Percentiles rank a stretch among this genome's conserved stretches.
phyloP scores from a whole-genome alignment of 1,140 invertebrate genomes.

The Riptortus pedestris region DNA sequence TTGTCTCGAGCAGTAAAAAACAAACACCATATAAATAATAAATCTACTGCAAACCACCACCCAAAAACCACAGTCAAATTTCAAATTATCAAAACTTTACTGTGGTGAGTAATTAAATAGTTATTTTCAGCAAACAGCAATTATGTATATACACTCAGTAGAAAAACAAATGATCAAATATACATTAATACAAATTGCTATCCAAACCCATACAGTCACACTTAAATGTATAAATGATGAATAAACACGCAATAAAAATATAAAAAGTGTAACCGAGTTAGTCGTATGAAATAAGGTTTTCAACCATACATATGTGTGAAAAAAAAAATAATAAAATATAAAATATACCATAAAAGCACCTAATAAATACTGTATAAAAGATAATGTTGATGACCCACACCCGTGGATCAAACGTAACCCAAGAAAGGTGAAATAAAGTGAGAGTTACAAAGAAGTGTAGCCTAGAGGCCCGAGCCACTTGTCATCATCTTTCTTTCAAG shows the following conservation, averaged over 20 bases:
- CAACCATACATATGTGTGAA: conserved; percentile 10
- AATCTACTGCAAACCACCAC: conserved; percentile 23
- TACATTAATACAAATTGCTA: conserved; percentile 28
- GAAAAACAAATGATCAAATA: conserved; percentile 26
- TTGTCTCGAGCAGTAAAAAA: conserved; percentile 6
- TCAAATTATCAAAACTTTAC: conserved; percentile 20
- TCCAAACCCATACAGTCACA: conserved; percentile 29
- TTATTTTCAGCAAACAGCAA: conserved; percentile 26
- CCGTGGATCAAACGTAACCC: neutral
- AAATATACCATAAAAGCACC: neutral
- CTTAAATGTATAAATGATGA: conserved; percentile 23
- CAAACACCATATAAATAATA: conserved; percentile 13
- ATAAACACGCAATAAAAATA: conserved; percentile 20
- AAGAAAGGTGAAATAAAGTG: neutral
- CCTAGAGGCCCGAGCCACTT: conserved; percentile 6
- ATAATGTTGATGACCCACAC: conserved; percentile 3
- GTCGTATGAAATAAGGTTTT: conserved; percentile 10
- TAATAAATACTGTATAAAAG: neutral
- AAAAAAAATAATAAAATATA: neutral
- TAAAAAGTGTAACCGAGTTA: conserved; percentile 16
- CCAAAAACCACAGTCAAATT: conserved; percentile 25
- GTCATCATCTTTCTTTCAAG: conserved; percentile 15
- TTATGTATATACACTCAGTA: conserved; percentile 28
- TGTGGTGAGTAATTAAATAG: conserved; percentile 15
- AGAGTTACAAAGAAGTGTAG: neutral